Base-by-base conservation (phyloP, 2,888 invertebrate genomes). In the Callyntrura guangdongensis region DNA sequence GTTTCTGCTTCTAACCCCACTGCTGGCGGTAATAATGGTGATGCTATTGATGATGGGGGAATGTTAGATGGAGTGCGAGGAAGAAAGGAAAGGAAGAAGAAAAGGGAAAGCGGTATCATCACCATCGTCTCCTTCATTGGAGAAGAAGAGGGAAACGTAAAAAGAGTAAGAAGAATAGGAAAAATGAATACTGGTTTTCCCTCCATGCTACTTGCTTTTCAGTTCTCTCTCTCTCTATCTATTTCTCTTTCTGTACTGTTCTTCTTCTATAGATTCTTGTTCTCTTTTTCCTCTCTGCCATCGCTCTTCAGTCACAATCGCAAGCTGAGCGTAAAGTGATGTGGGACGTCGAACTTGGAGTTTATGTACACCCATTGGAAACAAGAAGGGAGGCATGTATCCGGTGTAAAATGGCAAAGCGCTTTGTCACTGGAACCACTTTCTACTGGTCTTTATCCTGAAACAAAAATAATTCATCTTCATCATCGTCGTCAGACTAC, bases 321-420 rank as follows among this genome's bases (percentile, higher is more conserved):
- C 49, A 69, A 64, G 84, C 83, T 74, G 56, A 86, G 81, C 61
- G 77, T 77, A 67, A 67, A 84, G 85, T 85, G 81, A 85, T 83
- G 69, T 36, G 49, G 49, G 67, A 67, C 47, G 72, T 72, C 72
- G 72, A 45, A 45, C 36, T 36, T 36, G 36, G 6, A 36, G 36
- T 36, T 36, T 36, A 36, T 36, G 36, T 6, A 36, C 36, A 36
- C 6, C 36, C 36, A 36, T 36, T 36, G 2, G 36, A 36, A 36
- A 36, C 6, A 36, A 36, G 36, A 36, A 36, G 22, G 72, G 2
- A 25, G 22, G 72, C 14, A 25, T 25, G 36, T 72, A 17, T 72
- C n/a, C n/a, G 17, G 36, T 72, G n/a, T 72, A 17, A 72, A 72
- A 72, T 72, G 17, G 17, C 9, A 45, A 45, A 72, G n/a, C 17